phyloP scores from a whole-genome alignment of 1,140 invertebrate genomes.

The Anastatus disparis region DNA sequence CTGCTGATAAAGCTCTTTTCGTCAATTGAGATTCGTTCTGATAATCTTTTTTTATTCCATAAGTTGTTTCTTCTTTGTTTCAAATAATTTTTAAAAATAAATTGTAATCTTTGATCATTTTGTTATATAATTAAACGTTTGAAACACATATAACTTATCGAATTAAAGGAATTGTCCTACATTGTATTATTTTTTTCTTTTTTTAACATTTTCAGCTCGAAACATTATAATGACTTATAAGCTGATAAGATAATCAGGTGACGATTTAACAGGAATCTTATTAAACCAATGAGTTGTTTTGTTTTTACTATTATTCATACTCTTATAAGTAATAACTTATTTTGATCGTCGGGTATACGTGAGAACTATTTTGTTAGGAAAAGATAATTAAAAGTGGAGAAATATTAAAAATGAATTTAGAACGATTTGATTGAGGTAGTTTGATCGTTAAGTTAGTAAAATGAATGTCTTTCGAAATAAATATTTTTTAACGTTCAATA shows the following conservation, averaged over 20 bases:
- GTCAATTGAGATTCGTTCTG: no score
- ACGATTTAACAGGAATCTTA: constrained; percentile 1
- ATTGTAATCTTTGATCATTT: not conserved
- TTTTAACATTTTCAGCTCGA: not conserved
- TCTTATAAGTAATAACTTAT: not conserved
- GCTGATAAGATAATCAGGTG: constrained; percentile 29
- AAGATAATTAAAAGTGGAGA: not conserved
- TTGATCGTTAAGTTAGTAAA: not conserved
- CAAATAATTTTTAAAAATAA: not conserved
- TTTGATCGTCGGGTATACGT: not conserved
- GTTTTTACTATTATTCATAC: not conserved
- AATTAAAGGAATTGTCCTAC: not conserved
- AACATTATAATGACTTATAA: not conserved
- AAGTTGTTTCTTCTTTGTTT: not conserved
- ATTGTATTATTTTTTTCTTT: not conserved
- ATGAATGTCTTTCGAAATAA: not conserved
- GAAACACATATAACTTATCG: not conserved
- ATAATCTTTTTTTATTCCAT: not conserved
- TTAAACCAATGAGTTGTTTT: constrained; percentile 17
- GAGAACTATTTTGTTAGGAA: not conserved
- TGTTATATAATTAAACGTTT: not conserved
- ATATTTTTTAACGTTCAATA: no score
- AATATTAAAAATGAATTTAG: not conserved
- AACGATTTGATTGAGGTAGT: not conserved
- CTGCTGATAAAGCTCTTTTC: no score